Evolutionary conservation across 2,888 invertebrate species (phyloP).

Genomic region (Sipha maydis): DNA sequence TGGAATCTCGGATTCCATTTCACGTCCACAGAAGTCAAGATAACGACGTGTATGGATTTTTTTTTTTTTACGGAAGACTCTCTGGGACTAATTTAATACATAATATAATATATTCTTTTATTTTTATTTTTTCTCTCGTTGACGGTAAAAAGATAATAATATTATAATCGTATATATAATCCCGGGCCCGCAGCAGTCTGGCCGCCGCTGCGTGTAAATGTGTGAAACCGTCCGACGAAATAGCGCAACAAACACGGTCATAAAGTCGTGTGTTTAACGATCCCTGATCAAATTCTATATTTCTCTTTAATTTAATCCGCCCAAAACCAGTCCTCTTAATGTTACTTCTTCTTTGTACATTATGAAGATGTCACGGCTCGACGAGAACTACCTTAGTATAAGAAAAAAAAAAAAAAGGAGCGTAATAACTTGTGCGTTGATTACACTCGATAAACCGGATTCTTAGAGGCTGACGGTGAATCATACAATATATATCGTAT

Average conservation of each 20-base stretch:
- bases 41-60: conserved; percentile 53
- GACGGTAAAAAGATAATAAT: conserved; percentile 26
- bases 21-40: conserved; percentile 56
- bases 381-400: conserved; percentile 5
- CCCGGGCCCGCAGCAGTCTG: neutral
- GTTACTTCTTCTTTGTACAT: conserved; percentile 15
- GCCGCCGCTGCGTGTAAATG: conserved; percentile 55
- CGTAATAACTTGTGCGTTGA: conserved; percentile 61
- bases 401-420: neutral
- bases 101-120: neutral
- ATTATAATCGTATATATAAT: conserved; percentile 40
- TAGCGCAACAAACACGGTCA: conserved; percentile 55
- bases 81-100: conserved; percentile 53
- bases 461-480: conserved; percentile 31
- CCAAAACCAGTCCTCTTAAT: conserved; percentile 55
- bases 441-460: conserved; percentile 56
- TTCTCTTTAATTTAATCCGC: conserved; percentile 58
- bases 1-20: conserved; percentile 54
- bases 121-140: neutral
- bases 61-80: conserved; percentile 35
- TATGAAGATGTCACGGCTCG: conserved; percentile 58
- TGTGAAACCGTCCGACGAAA: conserved; percentile 60
- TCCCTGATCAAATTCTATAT: conserved; percentile 52
- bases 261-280: conserved; percentile 62
- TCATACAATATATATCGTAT: conserved; percentile 15